Conservation (phyloP, 2,888 invertebrate genomes). For the Drosophila histrio region DNA sequence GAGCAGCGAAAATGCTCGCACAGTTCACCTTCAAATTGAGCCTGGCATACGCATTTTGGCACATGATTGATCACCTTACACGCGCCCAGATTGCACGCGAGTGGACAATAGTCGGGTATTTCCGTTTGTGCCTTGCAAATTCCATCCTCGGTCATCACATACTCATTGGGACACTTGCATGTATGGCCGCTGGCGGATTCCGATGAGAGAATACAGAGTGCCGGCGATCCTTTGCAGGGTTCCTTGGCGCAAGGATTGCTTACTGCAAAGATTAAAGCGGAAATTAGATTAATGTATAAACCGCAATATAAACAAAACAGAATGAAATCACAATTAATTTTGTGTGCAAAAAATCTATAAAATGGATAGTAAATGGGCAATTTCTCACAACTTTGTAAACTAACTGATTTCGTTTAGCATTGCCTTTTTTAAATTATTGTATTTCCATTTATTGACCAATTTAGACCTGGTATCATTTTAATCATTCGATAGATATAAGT, state of each 20-base stretch:
- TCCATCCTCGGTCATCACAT: conserved; percentile 81
- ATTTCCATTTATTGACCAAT: no score
- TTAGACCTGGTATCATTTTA: no score
- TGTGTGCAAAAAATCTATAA: no score
- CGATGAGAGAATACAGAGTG: conserved; percentile 86
- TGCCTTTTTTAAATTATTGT: no score
- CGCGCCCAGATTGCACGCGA: conserved; percentile 87
- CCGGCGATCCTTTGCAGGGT: conserved; percentile 86
- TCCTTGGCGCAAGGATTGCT: conserved; percentile 87
- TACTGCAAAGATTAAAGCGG: conserved; percentile 66
- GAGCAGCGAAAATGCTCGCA: conserved; percentile 90
- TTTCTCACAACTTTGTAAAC: no score
- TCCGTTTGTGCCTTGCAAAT: conserved; percentile 80
- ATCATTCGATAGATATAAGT: background rate
- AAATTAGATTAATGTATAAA: no score
- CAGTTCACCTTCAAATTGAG: conserved; percentile 87
- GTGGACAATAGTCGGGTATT: conserved; percentile 84
- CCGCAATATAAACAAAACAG: no score
- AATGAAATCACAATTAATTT: no score
- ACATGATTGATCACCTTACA: conserved; percentile 86
- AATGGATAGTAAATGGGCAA: no score
- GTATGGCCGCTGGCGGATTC: conserved; percentile 83
- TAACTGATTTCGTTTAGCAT: no score
- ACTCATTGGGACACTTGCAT: conserved; percentile 87
- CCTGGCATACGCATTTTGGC: conserved; percentile 88